Base-by-base conservation (phyloP, 2,888 invertebrate species). In the Hermodice carunculata region DNA sequence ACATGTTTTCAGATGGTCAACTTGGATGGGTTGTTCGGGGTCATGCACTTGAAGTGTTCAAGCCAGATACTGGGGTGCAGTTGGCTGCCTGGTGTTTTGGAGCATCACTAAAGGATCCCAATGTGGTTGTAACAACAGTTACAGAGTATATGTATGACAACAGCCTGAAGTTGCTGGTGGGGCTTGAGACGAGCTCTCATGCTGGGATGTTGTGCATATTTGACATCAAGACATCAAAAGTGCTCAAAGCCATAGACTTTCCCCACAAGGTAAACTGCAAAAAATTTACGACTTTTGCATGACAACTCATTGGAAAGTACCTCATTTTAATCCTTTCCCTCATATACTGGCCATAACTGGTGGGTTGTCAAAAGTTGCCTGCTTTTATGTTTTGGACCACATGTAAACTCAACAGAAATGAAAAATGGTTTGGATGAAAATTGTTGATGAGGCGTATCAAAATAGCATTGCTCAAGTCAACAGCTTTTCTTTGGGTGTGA, bases 21-120 rank as follows among this genome's bases (percentile, higher is more conserved):
- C 31, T 76, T 1, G 70, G 76, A 29, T 83, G 82, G 82, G 31
- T 79, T 42, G 76, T 75, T 11, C 70, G 89, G 67, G 92, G 92
- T 0, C 89, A 92, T 0, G 89, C 89, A 70, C 88, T 95, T 69
- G 90, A 92, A 78, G 90, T 95, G 28, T 87, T 92, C 56, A 90
- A 91, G 75, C 87, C 90, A 5, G 88, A 88, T 81, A 91, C 89
- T 53, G 92, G 93, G 0, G 87, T 89, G 57, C 90, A 90, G 77
- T 87, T 93, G 44, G 91, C 92, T 6, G 90, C 91, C 0, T 92
- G 92, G 88, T 90, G 89, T n/a, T 94, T 94, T 86, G 91, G 91
- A n/a, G 70, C 74, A 3, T 32, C 37, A n/a, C 42, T 79, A 2
- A 71, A 76, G 28, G 82, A 83, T 43, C 58, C 70, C 17, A 69